Percentiles rank a stretch among this genome's conserved stretches.
These are phyloP conservation scores for Brevimyrus niger DNA, from an alignment of 2,113 vertebrate genomes.

Conservation along the genomic window DNA sequence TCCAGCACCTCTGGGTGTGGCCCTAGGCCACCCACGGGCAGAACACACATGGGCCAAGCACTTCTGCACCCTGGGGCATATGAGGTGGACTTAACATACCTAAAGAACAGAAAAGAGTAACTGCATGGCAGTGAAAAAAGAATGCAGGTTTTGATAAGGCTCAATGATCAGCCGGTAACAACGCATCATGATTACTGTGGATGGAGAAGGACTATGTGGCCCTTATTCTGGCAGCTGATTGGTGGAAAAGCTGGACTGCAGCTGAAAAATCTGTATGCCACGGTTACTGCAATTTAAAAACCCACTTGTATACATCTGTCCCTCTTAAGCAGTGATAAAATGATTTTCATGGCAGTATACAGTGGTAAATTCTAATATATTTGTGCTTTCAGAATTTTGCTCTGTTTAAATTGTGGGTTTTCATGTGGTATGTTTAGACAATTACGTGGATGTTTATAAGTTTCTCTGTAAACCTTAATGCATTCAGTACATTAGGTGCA, in stretches of 20 bases:
- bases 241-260: background rate
- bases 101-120: background rate
- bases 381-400: background rate
- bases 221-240: background rate
- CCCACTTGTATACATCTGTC: background rate
- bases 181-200: background rate
- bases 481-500: background rate
- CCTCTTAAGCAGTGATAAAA: background rate
- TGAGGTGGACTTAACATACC: background rate
- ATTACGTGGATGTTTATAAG: slow-evolving; percentile 1
- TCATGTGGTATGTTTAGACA: background rate
- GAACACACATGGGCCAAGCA: background rate
- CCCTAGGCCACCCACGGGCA: background rate
- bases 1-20: background rate
- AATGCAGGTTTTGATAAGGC: background rate
- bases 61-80: background rate
- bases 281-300: background rate
- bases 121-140: background rate
- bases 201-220: background rate
- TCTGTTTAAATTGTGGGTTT: background rate
- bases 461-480: background rate
- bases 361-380: background rate
- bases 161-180: background rate
- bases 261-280: background rate
- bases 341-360: background rate